Percentiles rank a stretch among this genome's conserved stretches.
phyloP scores from a whole-genome alignment of 2,113 vertebrate genomes.

The Naja naja region DNA sequence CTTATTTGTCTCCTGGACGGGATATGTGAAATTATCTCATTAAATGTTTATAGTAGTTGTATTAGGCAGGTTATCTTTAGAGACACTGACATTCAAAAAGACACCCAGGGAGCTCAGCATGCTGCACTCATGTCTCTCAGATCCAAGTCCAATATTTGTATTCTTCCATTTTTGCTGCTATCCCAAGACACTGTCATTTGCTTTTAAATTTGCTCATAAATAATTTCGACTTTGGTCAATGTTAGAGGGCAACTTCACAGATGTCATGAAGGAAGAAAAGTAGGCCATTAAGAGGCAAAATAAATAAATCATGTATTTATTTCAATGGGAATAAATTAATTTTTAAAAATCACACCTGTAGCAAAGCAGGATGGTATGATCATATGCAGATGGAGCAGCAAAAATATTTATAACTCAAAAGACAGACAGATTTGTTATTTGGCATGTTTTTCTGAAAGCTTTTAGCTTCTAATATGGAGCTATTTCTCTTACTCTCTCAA shows the following conservation, averaged over 20 bases:
- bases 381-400: background rate
- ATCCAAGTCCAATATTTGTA: background rate
- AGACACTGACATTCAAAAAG: background rate
- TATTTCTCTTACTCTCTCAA: slow-evolving; percentile 12
- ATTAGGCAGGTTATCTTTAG: background rate
- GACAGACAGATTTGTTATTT: background rate
- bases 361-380: background rate
- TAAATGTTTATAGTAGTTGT: background rate
- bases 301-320: background rate
- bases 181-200: background rate
- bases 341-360: background rate
- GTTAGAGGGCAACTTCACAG: background rate
- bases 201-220: background rate
- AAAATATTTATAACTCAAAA: background rate
- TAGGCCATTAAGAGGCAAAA: background rate
- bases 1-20: background rate
- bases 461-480: background rate
- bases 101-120: background rate
- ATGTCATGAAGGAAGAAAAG: background rate
- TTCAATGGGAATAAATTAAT: background rate
- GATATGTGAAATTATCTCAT: background rate
- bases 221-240: background rate
- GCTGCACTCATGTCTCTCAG: background rate
- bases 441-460: background rate
- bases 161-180: background rate